phyloP scores from a whole-genome alignment of 2,113 vertebrate species.

The Cyanoramphus novaezelandiae region DNA sequence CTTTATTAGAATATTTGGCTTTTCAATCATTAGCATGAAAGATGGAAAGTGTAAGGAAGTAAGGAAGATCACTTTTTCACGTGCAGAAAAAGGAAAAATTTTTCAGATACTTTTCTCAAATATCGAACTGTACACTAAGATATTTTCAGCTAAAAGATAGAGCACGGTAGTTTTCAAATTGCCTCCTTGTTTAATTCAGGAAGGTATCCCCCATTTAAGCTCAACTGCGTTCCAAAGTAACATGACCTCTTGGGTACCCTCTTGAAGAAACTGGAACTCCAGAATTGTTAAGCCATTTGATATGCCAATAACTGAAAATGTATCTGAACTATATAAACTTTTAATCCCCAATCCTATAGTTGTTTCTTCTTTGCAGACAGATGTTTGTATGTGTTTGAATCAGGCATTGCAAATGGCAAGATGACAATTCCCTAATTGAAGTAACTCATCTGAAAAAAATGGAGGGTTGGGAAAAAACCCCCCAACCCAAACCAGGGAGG shows the following conservation, averaged over 20 bases:
- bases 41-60: not conserved
- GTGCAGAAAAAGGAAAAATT: not conserved
- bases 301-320: not conserved
- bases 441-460: not conserved
- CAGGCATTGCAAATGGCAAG: not conserved
- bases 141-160: not conserved
- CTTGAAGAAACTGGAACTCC: not conserved
- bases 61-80: not conserved
- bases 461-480: accelerated
- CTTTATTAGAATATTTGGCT: not conserved
- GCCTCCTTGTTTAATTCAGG: not conserved
- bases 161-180: not conserved
- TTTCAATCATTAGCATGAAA: not conserved
- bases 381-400: not conserved
- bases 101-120: not conserved
- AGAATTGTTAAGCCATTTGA: not conserved
- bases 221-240: not conserved
- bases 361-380: not conserved
- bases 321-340: not conserved
- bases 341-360: not conserved
- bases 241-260: not conserved
- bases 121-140: not conserved
- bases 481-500: not conserved
- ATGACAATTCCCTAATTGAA: not conserved
- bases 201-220: not conserved